Evolutionary conservation across 1,140 invertebrate genomes (phyloP).

Genomic region (Ostrea denselamellosa): DNA sequence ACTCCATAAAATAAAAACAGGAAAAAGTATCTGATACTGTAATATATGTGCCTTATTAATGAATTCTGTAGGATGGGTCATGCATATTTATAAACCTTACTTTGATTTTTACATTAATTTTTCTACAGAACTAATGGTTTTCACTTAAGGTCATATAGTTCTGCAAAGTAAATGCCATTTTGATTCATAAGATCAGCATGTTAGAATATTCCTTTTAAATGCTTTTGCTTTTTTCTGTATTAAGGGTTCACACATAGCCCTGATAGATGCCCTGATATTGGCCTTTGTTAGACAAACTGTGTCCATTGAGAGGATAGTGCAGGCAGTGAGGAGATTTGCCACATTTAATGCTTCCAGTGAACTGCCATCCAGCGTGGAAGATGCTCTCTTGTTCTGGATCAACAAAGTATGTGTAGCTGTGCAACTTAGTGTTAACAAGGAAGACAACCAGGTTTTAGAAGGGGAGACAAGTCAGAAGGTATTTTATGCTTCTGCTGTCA

Average conservation of each 20-base stretch:
- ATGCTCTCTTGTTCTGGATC: conserved; percentile 94
- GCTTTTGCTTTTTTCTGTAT: conserved; percentile 61
- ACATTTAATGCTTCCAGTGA: conserved; percentile 80
- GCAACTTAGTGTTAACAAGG: conserved; percentile 54
- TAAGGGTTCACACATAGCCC: conserved; percentile 95
- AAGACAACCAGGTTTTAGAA: conserved; percentile 59
- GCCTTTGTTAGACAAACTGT: conserved; percentile 96
- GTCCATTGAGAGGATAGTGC: conserved; percentile 90
- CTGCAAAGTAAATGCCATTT: too few relatives aligned
- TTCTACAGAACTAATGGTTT: too few relatives aligned
- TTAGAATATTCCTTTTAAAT: background rate
- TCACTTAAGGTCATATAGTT: too few relatives aligned
- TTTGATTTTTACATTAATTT: too few relatives aligned
- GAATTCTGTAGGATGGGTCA: too few relatives aligned
- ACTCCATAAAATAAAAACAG: too few relatives aligned
- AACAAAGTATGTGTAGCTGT: conserved; percentile 87
- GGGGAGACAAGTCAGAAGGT: conserved; percentile 69
- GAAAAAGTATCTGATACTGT: too few relatives aligned
- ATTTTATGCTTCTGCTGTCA: too few relatives aligned
- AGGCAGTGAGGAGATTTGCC: conserved; percentile 85
- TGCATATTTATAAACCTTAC: too few relatives aligned
- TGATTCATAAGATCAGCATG: too few relatives aligned
- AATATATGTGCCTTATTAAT: too few relatives aligned
- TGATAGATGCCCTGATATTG: conserved; percentile 98
- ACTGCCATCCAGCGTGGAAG: conserved; percentile 88